These are phyloP conservation scores for Sciurus vulgaris DNA, from an alignment of 2,797 vertebrate genomes.

Conservation along the genomic window DNA sequence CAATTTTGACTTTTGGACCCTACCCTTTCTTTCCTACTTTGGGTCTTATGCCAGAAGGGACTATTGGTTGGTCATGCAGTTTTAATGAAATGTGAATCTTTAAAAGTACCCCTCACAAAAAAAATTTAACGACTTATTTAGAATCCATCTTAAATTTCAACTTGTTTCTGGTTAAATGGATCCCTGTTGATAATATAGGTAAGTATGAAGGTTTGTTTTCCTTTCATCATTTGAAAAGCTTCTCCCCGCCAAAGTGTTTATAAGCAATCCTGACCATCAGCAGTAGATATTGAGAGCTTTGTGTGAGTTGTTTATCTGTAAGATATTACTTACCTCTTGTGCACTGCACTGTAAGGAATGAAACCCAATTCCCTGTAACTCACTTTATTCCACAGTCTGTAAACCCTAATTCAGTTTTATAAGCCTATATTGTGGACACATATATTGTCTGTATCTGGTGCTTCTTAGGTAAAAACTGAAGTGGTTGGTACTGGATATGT, in stretches of 20 bases:
- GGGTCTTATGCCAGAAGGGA: not conserved
- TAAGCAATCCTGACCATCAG: not conserved
- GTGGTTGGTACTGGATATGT: not conserved
- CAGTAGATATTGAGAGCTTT: not conserved
- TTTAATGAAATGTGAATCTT: not conserved
- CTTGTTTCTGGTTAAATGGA: conserved; percentile 22
- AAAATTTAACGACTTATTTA: not conserved
- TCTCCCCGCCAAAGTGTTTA: not conserved
- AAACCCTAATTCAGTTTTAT: not conserved
- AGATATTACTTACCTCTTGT: not conserved
- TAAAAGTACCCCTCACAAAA: not conserved
- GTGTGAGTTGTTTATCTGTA: not conserved
- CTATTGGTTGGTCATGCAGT: not conserved
- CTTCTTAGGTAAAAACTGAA: conserved; percentile 51
- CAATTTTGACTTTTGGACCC: not conserved
- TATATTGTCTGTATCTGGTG: not conserved
- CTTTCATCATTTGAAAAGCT: conserved; percentile 20
- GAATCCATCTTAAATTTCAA: conserved; percentile 4
- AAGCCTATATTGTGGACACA: not conserved
- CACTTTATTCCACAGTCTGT: not conserved
- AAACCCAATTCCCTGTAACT: not conserved
- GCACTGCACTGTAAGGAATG: not conserved
- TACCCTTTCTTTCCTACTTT: conserved; percentile 6
- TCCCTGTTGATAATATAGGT: not conserved
- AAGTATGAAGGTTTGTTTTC: not conserved